These are phyloP conservation scores for Suricata suricatta DNA, from an alignment of 2,113 vertebrate species.

Conservation along the genomic window DNA sequence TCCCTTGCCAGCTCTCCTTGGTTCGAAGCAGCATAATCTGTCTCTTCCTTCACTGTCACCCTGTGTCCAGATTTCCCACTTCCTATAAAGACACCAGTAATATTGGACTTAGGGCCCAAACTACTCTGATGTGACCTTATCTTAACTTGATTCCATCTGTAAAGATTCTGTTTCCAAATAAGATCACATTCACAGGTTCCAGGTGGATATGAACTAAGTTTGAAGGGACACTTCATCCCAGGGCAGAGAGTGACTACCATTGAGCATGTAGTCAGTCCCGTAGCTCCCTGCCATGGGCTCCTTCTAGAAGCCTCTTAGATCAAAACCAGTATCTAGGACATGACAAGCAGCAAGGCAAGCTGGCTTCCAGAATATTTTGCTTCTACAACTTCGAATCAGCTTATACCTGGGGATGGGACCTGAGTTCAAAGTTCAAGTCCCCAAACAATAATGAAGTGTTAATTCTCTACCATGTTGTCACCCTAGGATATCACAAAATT, in stretches of 20 bases:
- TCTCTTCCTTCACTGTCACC: neutral
- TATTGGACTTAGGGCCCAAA: neutral
- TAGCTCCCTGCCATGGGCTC: neutral
- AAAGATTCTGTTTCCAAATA: constrained; percentile 12
- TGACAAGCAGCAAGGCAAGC: neutral
- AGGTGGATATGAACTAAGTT: neutral
- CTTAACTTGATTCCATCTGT: neutral
- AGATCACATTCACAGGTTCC: neutral
- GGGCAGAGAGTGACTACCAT: neutral
- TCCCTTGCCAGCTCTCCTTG: neutral
- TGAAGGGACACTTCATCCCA: neutral
- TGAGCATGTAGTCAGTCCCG: neutral
- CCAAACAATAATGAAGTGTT: constrained; percentile 11
- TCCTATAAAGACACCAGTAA: neutral
- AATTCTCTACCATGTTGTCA: neutral
- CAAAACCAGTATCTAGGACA: neutral
- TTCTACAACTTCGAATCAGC: neutral
- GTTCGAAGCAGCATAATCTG: neutral
- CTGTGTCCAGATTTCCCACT: neutral
- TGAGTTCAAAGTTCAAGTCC: neutral
- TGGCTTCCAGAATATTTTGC: neutral
- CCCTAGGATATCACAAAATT: neutral
- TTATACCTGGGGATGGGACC: neutral
- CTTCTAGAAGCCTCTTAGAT: neutral
- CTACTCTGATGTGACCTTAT: neutral